These are phyloP conservation scores for Lagodon rhomboides DNA, from an alignment of 2,797 vertebrate species.

Conservation along the genomic window DNA sequence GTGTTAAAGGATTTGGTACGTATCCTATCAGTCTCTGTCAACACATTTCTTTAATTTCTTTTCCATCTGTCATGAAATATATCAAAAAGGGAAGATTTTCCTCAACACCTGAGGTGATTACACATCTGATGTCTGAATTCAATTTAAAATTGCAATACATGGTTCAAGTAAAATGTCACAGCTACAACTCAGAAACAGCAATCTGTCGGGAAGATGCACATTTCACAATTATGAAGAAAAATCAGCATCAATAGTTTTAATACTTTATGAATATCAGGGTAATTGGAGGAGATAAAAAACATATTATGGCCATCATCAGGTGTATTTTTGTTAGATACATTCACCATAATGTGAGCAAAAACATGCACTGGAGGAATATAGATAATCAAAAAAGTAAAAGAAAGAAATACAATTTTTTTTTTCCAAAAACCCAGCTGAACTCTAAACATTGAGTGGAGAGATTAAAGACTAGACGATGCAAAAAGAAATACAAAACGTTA, in stretches of 20 bases:
- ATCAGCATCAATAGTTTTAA: no score
- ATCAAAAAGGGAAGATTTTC: background rate
- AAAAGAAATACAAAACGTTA: background rate
- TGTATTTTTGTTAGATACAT: background rate
- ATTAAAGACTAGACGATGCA: background rate
- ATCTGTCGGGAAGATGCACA: no score
- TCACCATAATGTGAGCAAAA: background rate
- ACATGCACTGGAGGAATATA: background rate
- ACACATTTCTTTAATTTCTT: background rate
- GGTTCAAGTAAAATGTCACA: no score
- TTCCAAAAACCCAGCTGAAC: background rate
- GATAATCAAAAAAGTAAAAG: background rate
- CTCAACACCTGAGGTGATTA: background rate
- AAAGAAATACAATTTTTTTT: background rate
- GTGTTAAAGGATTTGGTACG: no score
- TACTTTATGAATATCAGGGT: no score
- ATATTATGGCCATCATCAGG: no score
- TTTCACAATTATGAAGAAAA: no score
- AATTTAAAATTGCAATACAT: no score
- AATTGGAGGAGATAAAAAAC: background rate
- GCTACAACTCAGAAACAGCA: no score
- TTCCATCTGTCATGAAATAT: background rate
- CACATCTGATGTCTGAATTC: background rate
- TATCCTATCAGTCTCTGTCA: background rate
- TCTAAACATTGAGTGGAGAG: background rate